Percentiles rank a stretch among this genome's conserved stretches.
Conservation (phyloP, 2,888 invertebrate species). For the Calameuta pallipes region DNA sequence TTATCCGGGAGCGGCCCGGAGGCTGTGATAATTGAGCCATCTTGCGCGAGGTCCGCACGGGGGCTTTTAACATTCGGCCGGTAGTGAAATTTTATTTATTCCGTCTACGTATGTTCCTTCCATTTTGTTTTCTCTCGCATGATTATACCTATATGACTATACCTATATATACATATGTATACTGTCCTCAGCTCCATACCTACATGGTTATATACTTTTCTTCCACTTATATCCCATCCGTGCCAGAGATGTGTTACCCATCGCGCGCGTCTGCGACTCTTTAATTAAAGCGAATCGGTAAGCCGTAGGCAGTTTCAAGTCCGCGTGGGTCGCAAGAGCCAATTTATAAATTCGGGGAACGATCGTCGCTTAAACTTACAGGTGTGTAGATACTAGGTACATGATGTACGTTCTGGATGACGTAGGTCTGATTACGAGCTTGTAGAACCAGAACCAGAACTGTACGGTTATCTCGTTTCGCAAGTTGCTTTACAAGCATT, state of each 20-base stretch:
- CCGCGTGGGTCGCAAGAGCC: conserved; percentile 2
- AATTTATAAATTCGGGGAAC: conserved; percentile 4
- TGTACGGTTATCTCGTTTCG: background rate
- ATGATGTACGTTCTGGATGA: background rate
- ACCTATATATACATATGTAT: too few species aligned
- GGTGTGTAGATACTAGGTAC: background rate
- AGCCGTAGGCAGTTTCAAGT: background rate
- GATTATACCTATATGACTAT: background rate
- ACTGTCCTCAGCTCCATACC: background rate
- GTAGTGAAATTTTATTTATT: conserved; percentile 2
- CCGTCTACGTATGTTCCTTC: background rate
- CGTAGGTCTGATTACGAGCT: background rate
- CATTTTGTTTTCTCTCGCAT: background rate
- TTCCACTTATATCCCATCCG: background rate
- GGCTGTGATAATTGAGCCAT: conserved; percentile 53
- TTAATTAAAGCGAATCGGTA: background rate
- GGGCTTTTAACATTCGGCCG: conserved; percentile 25
- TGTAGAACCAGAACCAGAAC: background rate
- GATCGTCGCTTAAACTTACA: background rate
- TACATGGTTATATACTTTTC: background rate
- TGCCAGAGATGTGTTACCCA: background rate
- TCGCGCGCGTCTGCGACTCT: background rate
- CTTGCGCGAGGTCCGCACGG: conserved; percentile 18
- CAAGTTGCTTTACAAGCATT: background rate
- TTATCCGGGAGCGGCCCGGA: conserved; percentile 38